Conservation (phyloP, 1,140 invertebrate species). For the Trialeurodes vaporariorum region DNA sequence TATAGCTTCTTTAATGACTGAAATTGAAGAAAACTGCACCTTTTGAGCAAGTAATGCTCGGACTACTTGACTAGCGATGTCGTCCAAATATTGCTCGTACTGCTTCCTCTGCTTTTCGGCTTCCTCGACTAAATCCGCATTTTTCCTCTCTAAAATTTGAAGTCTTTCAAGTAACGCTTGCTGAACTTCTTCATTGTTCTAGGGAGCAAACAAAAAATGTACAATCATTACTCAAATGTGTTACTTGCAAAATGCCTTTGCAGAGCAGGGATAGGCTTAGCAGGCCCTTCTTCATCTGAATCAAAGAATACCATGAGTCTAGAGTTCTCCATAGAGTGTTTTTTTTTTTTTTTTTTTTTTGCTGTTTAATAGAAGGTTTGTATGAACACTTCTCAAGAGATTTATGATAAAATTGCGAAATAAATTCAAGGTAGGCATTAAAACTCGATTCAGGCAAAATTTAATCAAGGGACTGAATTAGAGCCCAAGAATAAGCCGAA, state of each 20-base stretch:
- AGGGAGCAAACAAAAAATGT: no score
- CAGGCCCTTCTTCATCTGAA: not conserved
- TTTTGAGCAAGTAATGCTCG: conserved; percentile 70
- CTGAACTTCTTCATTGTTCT: conserved; percentile 40
- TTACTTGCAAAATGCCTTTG: not conserved
- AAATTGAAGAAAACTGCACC: conserved; percentile 36
- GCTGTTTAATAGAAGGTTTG: no score
- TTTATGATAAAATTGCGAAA: no score
- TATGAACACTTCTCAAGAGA: no score
- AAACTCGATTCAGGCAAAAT: no score
- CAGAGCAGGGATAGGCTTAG: not conserved
- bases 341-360: no score
- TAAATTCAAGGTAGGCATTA: no score
- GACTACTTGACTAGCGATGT: conserved; percentile 67
- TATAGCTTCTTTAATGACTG: no score
- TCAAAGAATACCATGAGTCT: no score
- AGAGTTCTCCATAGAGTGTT: no score
- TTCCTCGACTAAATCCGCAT: conserved; percentile 43
- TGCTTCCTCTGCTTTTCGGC: conserved; percentile 49
- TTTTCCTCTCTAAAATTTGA: conserved; percentile 49
- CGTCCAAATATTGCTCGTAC: conserved; percentile 62
- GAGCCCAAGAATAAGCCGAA: no score
- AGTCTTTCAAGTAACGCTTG: conserved; percentile 44
- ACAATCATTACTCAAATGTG: not conserved
- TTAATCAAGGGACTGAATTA: no score